Base-by-base conservation (phyloP, 2,797 vertebrate species). In the Apogon hyalosoma region DNA sequence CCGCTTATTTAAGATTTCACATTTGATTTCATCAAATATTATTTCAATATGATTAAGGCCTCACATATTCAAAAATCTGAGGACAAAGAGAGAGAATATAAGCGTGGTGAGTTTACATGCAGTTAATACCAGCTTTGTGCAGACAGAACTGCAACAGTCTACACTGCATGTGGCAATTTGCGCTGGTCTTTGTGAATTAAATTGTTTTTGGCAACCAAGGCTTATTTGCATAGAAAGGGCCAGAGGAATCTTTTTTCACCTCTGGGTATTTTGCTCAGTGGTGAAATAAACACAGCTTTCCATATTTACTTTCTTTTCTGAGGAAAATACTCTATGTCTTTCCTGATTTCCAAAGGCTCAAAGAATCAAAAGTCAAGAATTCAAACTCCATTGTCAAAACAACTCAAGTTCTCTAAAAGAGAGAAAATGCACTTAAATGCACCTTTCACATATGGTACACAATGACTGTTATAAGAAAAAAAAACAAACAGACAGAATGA, bases 371-470 rank as follows among this genome's bases (percentile, higher is more conserved):
- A 68, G 40, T 49, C 48, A 54, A 57, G 67, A 33, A 67, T 69
- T 64, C 38, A 46, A 61, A 74, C 69, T 67, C 76, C 42, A 56
- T 52, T 69, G 66, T 82, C 75, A 86, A 85, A 85, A 79, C 66
- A 73, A 61, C 63, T 61, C 28, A 48, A 45, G 71, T 49, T 43
- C 28, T 53, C 21, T 15, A 21, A 49, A 60, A 58, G 19, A 47
- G 28, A 52, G 40, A 56, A 49, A 14, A 42, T 11, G 18, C 59
- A 42, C 47, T 69, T 73, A 54, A 77, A 73, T 61, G 48, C 55
- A 43, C 66, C 60, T 43, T 50, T 54, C 45, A 69, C 3, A 9
- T 39, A 7, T 49, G 63, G 47, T 47, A 43, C 53, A 63, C 73
- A 58, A 77, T 28, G 33, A 53, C 68, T 31, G 16, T 45, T 36